phyloP scores from a whole-genome alignment of 1,140 invertebrate species.

The Pogonomyrmex barbatus region DNA sequence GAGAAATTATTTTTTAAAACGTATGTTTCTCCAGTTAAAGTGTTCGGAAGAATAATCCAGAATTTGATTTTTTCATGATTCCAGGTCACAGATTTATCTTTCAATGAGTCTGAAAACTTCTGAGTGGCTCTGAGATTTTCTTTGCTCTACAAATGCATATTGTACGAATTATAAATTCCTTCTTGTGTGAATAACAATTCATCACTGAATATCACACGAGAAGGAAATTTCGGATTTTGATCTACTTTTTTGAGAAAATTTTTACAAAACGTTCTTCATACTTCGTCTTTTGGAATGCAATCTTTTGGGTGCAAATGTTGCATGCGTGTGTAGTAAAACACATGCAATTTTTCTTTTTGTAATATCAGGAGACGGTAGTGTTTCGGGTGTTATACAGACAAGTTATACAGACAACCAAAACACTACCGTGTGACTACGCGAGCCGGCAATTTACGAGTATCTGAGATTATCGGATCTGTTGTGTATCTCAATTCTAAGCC shows the following conservation, averaged over 20 bases:
- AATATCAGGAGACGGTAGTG: no score
- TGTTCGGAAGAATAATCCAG: background rate
- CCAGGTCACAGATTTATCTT: background rate
- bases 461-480: no score
- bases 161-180: background rate
- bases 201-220: background rate
- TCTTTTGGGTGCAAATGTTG: no score
- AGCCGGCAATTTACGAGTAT: no score
- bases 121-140: background rate
- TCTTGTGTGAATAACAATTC: no score
- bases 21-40: background rate
- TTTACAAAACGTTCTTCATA: background rate
- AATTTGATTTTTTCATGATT: background rate
- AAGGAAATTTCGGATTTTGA: background rate
- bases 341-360: no score
- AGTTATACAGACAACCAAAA: no score
- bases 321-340: no score
- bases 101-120: background rate
- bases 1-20: background rate
- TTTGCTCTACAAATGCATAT: background rate
- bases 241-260: background rate
- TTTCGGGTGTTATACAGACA: no score
- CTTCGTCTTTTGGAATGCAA: no score
- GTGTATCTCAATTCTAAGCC: no score
- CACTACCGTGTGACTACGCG: no score